Conservation (phyloP, 2,888 invertebrate genomes). For the Hemistola chrysoprasaria region DNA sequence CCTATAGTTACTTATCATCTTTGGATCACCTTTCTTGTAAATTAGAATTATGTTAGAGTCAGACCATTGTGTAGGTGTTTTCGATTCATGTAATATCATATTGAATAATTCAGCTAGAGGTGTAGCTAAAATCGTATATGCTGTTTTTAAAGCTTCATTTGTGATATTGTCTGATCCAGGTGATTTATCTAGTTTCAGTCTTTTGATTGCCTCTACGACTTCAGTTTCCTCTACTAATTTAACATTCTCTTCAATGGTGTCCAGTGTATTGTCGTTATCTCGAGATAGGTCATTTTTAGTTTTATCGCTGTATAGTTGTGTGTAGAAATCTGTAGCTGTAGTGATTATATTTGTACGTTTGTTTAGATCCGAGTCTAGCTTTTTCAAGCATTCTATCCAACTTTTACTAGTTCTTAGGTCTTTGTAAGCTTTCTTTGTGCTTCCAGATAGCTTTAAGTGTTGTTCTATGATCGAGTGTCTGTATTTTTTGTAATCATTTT, state of each 20-base stretch:
- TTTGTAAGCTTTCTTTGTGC: conserved; percentile 2
- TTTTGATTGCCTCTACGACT: conserved; percentile 16
- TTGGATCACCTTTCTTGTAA: conserved; percentile 20
- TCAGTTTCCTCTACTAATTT: conserved; percentile 5
- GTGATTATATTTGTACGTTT: conserved; percentile 16
- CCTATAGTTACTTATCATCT: conserved; percentile 22
- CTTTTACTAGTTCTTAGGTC: background rate
- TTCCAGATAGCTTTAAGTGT: conserved; percentile 7
- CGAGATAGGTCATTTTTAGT: background rate
- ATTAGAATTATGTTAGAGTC: conserved; percentile 17
- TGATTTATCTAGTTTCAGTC: conserved; percentile 11
- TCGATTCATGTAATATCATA: background rate
- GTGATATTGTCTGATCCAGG: conserved; percentile 12
- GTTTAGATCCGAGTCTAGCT: background rate
- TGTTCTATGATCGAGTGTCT: conserved; percentile 8
- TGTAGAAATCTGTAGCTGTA: conserved; percentile 26
- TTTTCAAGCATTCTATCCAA: conserved; percentile 5
- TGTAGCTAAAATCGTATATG: background rate
- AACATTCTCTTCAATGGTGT: background rate
- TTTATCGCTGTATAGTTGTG: conserved; percentile 15
- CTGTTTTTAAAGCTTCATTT: conserved; percentile 16
- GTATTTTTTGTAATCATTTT: conserved; percentile 7
- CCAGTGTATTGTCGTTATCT: background rate
- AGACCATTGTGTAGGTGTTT: conserved; percentile 12
- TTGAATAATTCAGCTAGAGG: conserved; percentile 18